Conservation (phyloP, 1,140 invertebrate species). For the Eueides isabella region DNA sequence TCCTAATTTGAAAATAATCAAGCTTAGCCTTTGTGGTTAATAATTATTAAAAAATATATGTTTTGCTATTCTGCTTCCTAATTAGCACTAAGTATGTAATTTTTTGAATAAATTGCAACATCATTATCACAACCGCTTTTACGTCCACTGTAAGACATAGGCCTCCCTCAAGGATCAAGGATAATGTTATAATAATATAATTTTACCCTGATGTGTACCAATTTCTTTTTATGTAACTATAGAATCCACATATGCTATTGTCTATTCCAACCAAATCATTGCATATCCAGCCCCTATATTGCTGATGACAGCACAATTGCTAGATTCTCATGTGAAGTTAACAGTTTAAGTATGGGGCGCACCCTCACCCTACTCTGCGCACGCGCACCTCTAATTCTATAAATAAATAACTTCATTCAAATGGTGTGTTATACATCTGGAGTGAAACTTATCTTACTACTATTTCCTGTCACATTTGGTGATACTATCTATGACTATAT, state of each 20-base stretch:
- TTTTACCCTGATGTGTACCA: neutral
- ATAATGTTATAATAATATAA: no score
- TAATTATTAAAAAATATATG: neutral
- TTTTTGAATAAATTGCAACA: no score
- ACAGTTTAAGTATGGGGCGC: conserved; percentile 37
- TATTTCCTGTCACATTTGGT: conserved; percentile 43
- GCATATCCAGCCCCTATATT: conserved; percentile 32
- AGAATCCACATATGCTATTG: conserved; percentile 6
- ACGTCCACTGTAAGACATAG: no score
- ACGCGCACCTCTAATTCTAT: conserved; percentile 42
- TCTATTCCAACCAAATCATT: conserved; percentile 34
- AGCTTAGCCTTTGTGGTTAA: neutral
- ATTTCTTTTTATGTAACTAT: neutral
- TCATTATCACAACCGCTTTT: no score
- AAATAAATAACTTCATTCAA: conserved; percentile 54
- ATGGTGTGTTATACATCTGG: conserved; percentile 54
- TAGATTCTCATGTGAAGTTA: conserved; percentile 42
- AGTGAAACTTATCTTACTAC: conserved; percentile 44
- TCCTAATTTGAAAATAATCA: neutral
- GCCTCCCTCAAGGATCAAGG: no score
- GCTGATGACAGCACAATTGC: conserved; percentile 50
- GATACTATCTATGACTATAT: conserved; percentile 6
- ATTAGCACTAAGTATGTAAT: neutral
- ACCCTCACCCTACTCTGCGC: conserved; percentile 43
- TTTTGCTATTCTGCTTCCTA: neutral